Evolutionary conservation across 37 sponge, comb jelly and placozoan species (phyloP), one percentile per base, ranked within the genome.

Genomic region (Hexactinellida sp.): DNA sequence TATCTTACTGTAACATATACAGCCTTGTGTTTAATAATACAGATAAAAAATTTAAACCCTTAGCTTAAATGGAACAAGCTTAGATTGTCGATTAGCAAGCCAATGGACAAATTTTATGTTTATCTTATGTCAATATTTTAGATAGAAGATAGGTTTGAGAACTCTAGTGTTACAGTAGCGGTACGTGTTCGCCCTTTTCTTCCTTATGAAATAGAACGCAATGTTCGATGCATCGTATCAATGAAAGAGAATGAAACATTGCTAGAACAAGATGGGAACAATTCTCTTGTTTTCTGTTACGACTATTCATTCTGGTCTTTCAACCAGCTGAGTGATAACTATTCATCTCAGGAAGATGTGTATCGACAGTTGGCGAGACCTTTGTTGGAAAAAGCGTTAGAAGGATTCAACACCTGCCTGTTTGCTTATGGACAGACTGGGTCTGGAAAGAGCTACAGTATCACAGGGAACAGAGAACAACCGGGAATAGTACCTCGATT

Each of bases 371-470:
- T 94, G 28, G 95, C 92, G 5, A 83, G 55, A 34, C 95, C 95
- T 25, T 89, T 94, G 38, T 83, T 94, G 38, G 92, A 94, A 55
- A 38, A 87, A 39, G 89, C 95, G 38, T 92, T 94, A 87, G 89
- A 92, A 38, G 95, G 95, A 32, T 94, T 92, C 86, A 94, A 94
- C 89, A 94, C 92, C 0, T 94, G 95, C 41, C 82, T 94, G 38
- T 94, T 94, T 90, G 92, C 95, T 0, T 94, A 94, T 84, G 95
- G 95, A 16, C 92, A 94, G 92, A 94, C 95, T 85, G 95, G 95
- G 10, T 94, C 95, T 25, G 95, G 95, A 24, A 94, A 94, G 52
- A 90, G 91, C 37, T 94, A 94, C 90, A 94, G 95, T 37, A 90
- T 94, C 28, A 92, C 92, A 91, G 95, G 95, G 38, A 92, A 92